Base-by-base conservation (phyloP, 2,888 invertebrate species). In the Brachyptera risi region DNA sequence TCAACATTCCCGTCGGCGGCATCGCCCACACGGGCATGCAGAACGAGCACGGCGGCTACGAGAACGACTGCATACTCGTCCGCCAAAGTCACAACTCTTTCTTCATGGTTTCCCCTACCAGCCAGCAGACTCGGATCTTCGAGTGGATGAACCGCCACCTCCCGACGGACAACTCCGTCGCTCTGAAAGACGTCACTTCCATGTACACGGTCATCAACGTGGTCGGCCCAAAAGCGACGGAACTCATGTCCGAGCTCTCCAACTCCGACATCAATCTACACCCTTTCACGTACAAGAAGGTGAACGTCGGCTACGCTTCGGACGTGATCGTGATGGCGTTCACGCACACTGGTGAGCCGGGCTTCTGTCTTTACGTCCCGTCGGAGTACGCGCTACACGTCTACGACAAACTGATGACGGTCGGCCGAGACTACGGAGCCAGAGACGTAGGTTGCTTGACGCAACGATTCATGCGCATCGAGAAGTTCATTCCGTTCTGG, bases 61-160 rank as follows among this genome's bases (percentile, higher is more conserved):
- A 87, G 73, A 87, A 87, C 71, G 87, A 87, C 70, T 87, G 87
- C 69, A 83, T 86, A 76, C 73, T 87, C n/a, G 83, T 86, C 1
- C 76, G 86, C 26, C 78, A 83, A 68, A 74, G 77, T 1, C 78
- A 82, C 63, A 84, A 83, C 69, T 75, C 77, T 82, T 82, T 81
- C 70, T 86, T 88, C 71, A 86, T 90, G 82, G 85, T 90, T n/a
- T 87, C 87, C 0, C 89, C 88, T 1, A 87, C 88, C 1, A 84
- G 84, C 62, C 89, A 89, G 71, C 88, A 90, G 75, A 87, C 87
- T 0, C 77, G 87, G 19, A 82, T 85, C 42, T 82, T 80, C 68
- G 82, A 85, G 66, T 88, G 88, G 88, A 81, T 90, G 78, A 71
- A 72, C 42, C 74, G 83, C 42, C 83, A 88, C 73, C 75, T 85